Evolutionary conservation across 2,888 invertebrate genomes (phyloP).

Genomic region (Drosophila paramelanica): DNA sequence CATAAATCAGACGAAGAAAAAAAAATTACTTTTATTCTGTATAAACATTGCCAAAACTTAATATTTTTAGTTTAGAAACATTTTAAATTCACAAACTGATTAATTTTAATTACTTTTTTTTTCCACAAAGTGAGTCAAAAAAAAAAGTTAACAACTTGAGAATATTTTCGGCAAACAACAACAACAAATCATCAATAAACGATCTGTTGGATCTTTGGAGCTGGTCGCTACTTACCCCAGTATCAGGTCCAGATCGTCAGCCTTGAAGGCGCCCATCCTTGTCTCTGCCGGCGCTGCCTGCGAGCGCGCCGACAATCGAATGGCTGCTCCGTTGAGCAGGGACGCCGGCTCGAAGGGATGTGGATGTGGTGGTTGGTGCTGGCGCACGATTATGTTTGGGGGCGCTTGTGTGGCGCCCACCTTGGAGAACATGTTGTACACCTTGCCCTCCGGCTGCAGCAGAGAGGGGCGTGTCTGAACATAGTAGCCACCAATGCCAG

Average conservation of each 20-base stretch:
- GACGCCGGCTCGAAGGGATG: conserved; percentile 53
- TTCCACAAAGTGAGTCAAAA: too few species aligned
- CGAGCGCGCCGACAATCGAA: conserved; percentile 66
- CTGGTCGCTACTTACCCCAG: conserved; percentile 87
- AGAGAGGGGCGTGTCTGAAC: conserved; percentile 71
- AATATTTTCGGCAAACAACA: too few species aligned
- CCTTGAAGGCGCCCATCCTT: conserved; percentile 31
- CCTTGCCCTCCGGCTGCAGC: conserved; percentile 73
- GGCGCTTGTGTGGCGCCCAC: conserved; percentile 70
- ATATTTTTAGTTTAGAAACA: too few species aligned
- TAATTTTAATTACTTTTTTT: too few species aligned
- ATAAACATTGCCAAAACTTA: too few species aligned
- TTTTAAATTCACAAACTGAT: too few species aligned
- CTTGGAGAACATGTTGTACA: conserved; percentile 84
- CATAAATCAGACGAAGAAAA: too few species aligned
- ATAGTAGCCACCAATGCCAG: conserved; percentile 72
- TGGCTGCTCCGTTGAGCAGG: conserved; percentile 53
- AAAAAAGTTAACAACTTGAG: too few species aligned
- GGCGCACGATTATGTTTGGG: conserved; percentile 68
- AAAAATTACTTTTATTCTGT: too few species aligned
- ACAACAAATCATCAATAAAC: too few species aligned
- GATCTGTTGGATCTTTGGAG: too few species aligned
- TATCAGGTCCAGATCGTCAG: conserved; percentile 86
- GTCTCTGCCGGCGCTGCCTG: conserved; percentile 40
- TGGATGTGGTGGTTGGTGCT: conserved; percentile 41